These are phyloP conservation scores for Catostylus mosaicus DNA, from an alignment of 30 jellyfish, hydroid and myxozoan genomes.

Conservation along the genomic window DNA sequence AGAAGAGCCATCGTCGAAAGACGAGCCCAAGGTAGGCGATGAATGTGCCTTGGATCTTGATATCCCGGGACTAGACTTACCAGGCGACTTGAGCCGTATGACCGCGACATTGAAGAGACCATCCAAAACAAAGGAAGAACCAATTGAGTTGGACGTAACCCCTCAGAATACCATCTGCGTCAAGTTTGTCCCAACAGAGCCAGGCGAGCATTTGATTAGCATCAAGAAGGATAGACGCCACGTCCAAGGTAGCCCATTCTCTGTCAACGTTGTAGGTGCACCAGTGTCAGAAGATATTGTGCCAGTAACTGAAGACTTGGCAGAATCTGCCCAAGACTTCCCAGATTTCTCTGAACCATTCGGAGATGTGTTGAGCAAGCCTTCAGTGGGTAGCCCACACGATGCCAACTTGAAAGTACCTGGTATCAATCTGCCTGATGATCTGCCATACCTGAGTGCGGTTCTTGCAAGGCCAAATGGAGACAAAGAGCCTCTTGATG, in stretches of 20 bases:
- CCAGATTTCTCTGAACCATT: slow-evolving; percentile 54
- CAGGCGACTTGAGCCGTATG: slow-evolving; percentile 82
- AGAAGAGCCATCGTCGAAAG: slow-evolving; percentile 55
- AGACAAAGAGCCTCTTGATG: slow-evolving; percentile 83
- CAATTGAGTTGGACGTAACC: slow-evolving; percentile 71
- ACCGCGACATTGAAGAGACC: slow-evolving; percentile 91
- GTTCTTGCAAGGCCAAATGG: slow-evolving; percentile 89
- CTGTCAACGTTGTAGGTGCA: slow-evolving; percentile 84
- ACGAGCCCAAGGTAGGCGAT: slow-evolving; percentile 90
- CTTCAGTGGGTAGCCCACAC: slow-evolving; percentile 87
- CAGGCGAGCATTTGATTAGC: slow-evolving; percentile 92
- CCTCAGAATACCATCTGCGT: slow-evolving; percentile 89
- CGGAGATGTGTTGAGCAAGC: slow-evolving; percentile 45
- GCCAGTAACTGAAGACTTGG: slow-evolving; percentile 24
- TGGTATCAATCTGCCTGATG: slow-evolving; percentile 73
- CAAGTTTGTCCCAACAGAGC: slow-evolving; percentile 85
- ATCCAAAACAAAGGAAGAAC: slow-evolving; percentile 83
- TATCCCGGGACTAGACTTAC: slow-evolving; percentile 85
- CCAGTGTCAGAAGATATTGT: slow-evolving; percentile 74
- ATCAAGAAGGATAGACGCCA: slow-evolving; percentile 85
- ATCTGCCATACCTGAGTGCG: slow-evolving; percentile 77
- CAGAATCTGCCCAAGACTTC: slow-evolving; percentile 49
- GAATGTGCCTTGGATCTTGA: slow-evolving; percentile 93
- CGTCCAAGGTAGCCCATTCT: slow-evolving; percentile 96
- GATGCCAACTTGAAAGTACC: slow-evolving; percentile 74